Percentiles rank a stretch among this genome's conserved stretches.
Evolutionary conservation across 2,888 invertebrate species (phyloP).

Genomic region (Pseudoips prasinana): DNA sequence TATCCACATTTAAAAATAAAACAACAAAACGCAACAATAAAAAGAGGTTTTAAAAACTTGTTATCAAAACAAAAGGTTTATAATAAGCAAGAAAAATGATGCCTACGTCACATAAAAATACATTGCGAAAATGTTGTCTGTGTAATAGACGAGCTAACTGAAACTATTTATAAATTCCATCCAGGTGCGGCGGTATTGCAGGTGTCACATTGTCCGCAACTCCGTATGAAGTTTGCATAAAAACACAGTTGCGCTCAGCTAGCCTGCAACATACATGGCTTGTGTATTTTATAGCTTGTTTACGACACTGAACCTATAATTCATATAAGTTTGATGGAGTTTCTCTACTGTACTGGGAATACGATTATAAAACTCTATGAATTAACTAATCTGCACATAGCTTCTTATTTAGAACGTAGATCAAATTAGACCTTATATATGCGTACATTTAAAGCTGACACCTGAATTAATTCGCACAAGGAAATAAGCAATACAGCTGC

Average conservation of each 20-base stretch:
- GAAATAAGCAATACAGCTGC: slow-evolving; percentile 10
- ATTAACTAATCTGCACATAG: background rate
- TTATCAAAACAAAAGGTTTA: no score
- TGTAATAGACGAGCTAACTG: slow-evolving; percentile 44
- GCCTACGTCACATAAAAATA: background rate
- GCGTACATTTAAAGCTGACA: no score
- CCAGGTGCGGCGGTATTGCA: slow-evolving; percentile 66
- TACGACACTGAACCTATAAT: slow-evolving; percentile 20
- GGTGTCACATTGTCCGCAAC: slow-evolving; percentile 70
- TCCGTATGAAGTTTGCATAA: slow-evolving; percentile 70
- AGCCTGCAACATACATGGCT: slow-evolving; percentile 20
- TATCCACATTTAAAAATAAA: no score
- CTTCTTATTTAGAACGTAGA: no score
- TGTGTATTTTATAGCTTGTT: slow-evolving; percentile 30
- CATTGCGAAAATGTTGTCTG: slow-evolving; percentile 25
- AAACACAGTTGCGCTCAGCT: slow-evolving; percentile 47
- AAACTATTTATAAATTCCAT: slow-evolving; percentile 69
- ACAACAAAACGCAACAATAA: no score
- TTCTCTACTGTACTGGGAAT: slow-evolving; percentile 20
- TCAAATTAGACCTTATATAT: no score
- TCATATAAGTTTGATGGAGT: slow-evolving; percentile 27
- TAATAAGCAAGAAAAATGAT: no score
- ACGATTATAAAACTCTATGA: slow-evolving; percentile 3
- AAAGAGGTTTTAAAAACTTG: no score
- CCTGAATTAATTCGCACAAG: slow-evolving; percentile 3